Evolutionary conservation across 2,113 vertebrate species (phyloP), one percentile per base, ranked within the genome.

Genomic region (Equus quagga): DNA sequence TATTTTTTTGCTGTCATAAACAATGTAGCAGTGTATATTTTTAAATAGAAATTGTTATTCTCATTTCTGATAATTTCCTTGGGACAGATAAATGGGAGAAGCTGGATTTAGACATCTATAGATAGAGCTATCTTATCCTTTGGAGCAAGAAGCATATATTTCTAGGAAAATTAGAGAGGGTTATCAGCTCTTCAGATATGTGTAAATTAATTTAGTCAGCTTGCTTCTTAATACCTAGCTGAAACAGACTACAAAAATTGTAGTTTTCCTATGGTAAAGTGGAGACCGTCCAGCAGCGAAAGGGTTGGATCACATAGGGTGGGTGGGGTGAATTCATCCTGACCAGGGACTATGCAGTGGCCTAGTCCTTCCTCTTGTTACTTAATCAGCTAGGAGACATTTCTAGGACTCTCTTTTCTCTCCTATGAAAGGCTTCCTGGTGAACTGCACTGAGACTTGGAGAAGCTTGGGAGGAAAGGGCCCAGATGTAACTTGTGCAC

Each of bases 1-100:
- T 75, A 92, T 83, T 54, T 94, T 51, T 89, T 95, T 92, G 33
- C 51, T 97, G 21, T 80, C 54, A 83, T 64, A 91, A 96, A 94
- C 94, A 88, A 92, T 82, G 14, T 58, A 94, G 60, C 51, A 95
- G 44, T 96, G 14, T 41, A 49, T 80, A 67, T 91, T 70, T 97
- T 88, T 36, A 86, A 97, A 92, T 62, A 75, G 49, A 72, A 90
- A 93, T 33, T 62, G 4, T 89, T 91, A 87, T 94, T 85, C 33
- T 94, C 41, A 96, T 44, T 75, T 91, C 31, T 91, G 2, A 65
- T 75, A 87, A 96, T 60, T 87, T 96, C 84, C 69, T 97, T 95
- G 62, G n/a, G 64, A 79, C 5, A 72, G 70, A 87, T 56, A 58
- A 97, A 91, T 91, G 49, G 88, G 64, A 97, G 36, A 94, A 88